These are phyloP conservation scores for Campylomormyrus numenius DNA, from an alignment of 2,113 vertebrate genomes.

Conservation along the genomic window DNA sequence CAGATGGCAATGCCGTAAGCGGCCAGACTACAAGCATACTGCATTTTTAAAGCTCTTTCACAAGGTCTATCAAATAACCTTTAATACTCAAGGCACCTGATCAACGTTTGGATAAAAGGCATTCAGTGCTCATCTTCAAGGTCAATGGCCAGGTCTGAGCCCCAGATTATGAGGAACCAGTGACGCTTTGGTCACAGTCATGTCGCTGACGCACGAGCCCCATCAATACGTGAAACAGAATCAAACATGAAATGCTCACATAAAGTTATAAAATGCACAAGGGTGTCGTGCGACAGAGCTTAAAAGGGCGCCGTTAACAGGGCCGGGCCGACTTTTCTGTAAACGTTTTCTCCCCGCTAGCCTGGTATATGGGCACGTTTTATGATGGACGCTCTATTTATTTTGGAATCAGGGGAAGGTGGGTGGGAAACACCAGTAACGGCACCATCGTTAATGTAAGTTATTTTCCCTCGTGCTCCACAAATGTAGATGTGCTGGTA, in stretches of 20 bases:
- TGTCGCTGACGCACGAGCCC: neutral
- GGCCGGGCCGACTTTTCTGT: neutral
- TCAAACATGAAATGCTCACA: neutral
- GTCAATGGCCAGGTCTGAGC: neutral
- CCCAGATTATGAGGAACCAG: neutral
- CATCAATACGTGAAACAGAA: neutral
- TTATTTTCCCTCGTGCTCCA: neutral
- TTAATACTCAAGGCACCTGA: neutral
- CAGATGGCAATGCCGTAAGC: neutral
- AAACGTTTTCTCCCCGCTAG: neutral
- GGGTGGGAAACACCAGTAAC: neutral
- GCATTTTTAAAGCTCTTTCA: neutral
- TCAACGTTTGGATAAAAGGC: neutral
- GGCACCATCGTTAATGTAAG: neutral
- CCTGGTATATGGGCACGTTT: too few relatives aligned
- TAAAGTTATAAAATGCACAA: neutral
- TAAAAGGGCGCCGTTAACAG: neutral
- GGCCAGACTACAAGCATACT: neutral
- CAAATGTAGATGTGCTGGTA: neutral
- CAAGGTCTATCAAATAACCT: neutral
- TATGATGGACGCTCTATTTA: neutral
- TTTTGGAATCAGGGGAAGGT: constrained; percentile 13
- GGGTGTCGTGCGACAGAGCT: too few relatives aligned
- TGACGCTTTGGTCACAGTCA: neutral
- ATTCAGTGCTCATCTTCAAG: neutral